Percentiles rank a stretch among this genome's conserved stretches.
Conservation (phyloP, 2,888 invertebrate genomes). For the Pycnomerus fuliginosus region DNA sequence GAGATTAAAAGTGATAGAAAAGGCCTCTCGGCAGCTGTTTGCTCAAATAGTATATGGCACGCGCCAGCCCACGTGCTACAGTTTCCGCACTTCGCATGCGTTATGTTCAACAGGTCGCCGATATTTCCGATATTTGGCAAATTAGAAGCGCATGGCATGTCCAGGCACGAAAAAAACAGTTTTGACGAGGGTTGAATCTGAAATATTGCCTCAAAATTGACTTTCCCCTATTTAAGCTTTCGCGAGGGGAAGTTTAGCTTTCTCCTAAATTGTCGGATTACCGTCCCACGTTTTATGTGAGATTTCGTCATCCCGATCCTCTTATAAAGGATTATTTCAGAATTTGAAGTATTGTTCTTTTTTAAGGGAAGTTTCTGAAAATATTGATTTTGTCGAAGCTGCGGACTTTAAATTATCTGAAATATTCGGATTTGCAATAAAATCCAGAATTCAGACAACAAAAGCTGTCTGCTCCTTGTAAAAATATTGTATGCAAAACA, state of each 20-base stretch:
- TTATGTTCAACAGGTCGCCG: slow-evolving; percentile 31
- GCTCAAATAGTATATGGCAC: slow-evolving; percentile 30
- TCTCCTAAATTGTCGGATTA: slow-evolving; percentile 31
- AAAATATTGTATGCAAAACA: no score
- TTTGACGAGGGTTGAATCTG: no score
- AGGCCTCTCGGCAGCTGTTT: slow-evolving; percentile 32
- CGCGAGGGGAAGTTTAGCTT: slow-evolving; percentile 11
- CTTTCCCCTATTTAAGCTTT: background rate
- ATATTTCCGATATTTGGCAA: slow-evolving; percentile 12
- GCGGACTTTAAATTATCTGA: slow-evolving; percentile 8
- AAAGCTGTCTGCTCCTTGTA: no score
- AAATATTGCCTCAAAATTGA: background rate
- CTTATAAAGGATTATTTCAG: slow-evolving; percentile 26
- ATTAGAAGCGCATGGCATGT: slow-evolving; percentile 1
- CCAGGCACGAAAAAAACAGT: no score
- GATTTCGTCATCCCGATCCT: slow-evolving; percentile 28
- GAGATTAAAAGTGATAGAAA: slow-evolving; percentile 33
- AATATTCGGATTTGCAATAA: no score
- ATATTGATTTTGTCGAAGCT: slow-evolving; percentile 23
- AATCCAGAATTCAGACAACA: no score
- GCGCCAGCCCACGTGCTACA: slow-evolving; percentile 35
- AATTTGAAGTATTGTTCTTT: slow-evolving; percentile 27
- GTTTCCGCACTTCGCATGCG: slow-evolving; percentile 29
- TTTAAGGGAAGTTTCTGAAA: slow-evolving; percentile 24
- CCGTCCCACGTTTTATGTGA: slow-evolving; percentile 24